Evolutionary conservation across 2,888 invertebrate species (phyloP).

Genomic region (Corbicula japonica): DNA sequence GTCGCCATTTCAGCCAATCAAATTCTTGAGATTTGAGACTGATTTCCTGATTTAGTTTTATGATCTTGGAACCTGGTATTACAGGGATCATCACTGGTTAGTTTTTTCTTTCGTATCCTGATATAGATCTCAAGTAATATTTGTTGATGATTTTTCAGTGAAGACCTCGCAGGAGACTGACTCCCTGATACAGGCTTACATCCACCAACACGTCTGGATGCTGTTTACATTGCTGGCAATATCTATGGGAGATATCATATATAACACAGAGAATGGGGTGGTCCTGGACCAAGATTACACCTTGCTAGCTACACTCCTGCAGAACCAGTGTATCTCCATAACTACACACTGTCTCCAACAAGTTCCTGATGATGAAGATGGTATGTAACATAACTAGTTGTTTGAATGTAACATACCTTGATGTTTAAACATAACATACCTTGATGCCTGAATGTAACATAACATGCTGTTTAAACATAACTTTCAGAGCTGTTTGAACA

Average conservation of each 20-base stretch:
- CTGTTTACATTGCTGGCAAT: slow-evolving; percentile 83
- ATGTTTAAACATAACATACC: too few species aligned
- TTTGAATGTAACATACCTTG: too few species aligned
- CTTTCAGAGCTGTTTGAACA: too few species aligned
- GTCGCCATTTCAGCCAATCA: too few species aligned
- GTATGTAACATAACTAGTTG: too few species aligned
- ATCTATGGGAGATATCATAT: slow-evolving; percentile 81
- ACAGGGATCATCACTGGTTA: too few species aligned
- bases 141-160: slow-evolving; percentile 66
- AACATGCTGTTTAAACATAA: too few species aligned
- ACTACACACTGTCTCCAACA: slow-evolving; percentile 79
- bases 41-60: too few species aligned
- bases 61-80: too few species aligned
- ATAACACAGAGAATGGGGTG: slow-evolving; percentile 56
- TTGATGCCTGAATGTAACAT: too few species aligned
- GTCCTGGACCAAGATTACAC: slow-evolving; percentile 80
- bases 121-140: not conserved
- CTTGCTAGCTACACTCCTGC: slow-evolving; percentile 79
- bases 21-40: too few species aligned
- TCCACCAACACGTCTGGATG: slow-evolving; percentile 86
- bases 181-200: slow-evolving; percentile 83
- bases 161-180: slow-evolving; percentile 80
- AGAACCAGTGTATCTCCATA: slow-evolving; percentile 81
- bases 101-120: too few species aligned
- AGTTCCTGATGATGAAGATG: slow-evolving; percentile 80